Conservation (phyloP, 2,888 invertebrate species). For the Troilus luridus region DNA sequence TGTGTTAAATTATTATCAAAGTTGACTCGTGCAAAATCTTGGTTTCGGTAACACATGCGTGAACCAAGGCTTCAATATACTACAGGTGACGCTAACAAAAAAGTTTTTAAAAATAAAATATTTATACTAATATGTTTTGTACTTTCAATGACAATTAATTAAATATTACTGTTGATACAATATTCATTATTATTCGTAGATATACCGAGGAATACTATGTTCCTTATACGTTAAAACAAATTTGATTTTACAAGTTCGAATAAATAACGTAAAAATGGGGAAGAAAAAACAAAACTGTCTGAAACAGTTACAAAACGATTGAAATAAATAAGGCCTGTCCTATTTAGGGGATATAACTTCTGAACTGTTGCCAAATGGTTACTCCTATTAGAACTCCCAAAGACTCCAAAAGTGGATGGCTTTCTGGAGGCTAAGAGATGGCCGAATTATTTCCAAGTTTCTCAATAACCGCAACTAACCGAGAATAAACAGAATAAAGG, state of each 20-base stretch:
- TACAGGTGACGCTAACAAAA: no score
- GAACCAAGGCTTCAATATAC: no score
- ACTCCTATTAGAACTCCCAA: background rate
- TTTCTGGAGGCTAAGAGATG: background rate
- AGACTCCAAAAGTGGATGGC: background rate
- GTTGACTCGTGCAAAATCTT: no score
- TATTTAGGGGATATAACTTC: background rate
- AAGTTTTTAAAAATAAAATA: no score
- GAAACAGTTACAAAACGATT: background rate
- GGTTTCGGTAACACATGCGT: no score
- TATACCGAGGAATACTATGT: no score
- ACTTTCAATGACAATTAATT: no score
- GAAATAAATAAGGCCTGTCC: background rate
- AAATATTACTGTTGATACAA: no score
- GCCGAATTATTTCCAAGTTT: background rate
- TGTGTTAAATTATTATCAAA: no score
- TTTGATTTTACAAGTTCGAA: background rate
- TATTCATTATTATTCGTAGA: no score
- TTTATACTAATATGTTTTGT: no score
- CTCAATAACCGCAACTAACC: background rate
- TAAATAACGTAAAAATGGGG: background rate
- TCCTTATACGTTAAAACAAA: background rate
- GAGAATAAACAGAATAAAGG: constrained; percentile 2
- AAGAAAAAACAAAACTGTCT: background rate
- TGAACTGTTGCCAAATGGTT: constrained; percentile 5